Base-by-base conservation (phyloP, 2,888 invertebrate genomes). In the Unio delphinus region DNA sequence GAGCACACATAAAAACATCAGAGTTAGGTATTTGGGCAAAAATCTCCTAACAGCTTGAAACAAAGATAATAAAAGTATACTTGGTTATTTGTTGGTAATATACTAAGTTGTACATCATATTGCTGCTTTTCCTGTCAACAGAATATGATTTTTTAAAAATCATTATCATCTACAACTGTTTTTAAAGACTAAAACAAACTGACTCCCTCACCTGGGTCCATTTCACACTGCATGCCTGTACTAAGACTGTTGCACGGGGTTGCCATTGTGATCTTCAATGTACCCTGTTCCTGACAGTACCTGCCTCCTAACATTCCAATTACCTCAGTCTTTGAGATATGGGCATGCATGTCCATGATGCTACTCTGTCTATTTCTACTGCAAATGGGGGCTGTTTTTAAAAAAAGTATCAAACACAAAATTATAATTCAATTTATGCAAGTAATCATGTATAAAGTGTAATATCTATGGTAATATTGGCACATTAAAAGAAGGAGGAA, bases 261-360 rank as follows among this genome's bases (percentile, higher is more conserved):
- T 85, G 94, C 94, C 69, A 91, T 90, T 55, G 88, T 89, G 73
- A 93, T 90, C 28, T 88, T 88, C 55, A 93, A 84, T 45, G 85
- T 85, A 61, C 89, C 87, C 20, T 82, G 75, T 23, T 86, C 81
- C 1, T 81, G 73, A 73, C 88, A 81, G 87, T 91, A 92, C 65
- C 83, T 84, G 5, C 94, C 94, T 23, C 94, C 95, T 73, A 94
- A 87, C 78, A 95, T 91, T 2, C 95, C 95, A 92, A 94, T 94
- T 64, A 95, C 94, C 91, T 95, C 95, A 3, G 92, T 93, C 75
- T 92, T 92, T 1, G 93, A 93, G 56, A 93, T 91, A 90, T 94
- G 94, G 64, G 94, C 92, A 90, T 95, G 95, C 65, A 92, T 91
- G 85, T 94, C 94, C 92, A 94, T 93, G 59, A 92, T 0, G 93